Evolutionary conservation across 1,140 invertebrate species (phyloP).

Genomic region (Hypsibius dujardini): DNA sequence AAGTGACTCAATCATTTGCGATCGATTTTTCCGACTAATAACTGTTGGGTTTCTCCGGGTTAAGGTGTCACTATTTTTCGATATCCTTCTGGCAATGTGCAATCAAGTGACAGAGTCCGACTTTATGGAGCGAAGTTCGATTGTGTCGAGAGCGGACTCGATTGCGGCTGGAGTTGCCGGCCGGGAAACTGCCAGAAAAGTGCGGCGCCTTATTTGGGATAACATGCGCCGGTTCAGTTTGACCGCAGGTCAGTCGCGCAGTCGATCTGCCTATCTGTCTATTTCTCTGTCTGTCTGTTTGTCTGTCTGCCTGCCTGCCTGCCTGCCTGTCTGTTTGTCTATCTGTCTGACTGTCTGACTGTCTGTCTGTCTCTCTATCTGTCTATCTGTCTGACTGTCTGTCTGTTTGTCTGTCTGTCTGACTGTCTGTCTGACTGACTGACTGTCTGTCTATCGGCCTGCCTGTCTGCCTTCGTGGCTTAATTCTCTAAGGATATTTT

Average conservation of each 20-base stretch:
- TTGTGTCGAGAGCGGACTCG: not conserved
- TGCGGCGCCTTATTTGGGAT: conserved; percentile 2
- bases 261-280: no score
- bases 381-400: no score
- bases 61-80: conserved; percentile 38
- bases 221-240: not conserved
- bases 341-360: no score
- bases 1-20: not conserved
- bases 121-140: conserved; percentile 27
- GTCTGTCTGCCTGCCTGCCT: no score
- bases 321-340: no score
- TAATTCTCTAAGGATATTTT: no score
- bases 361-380: no score
- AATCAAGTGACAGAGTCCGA: conserved; percentile 30
- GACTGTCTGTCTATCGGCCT: no score
- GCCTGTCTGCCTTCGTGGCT: no score
- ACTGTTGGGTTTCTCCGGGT: conserved; percentile 22
- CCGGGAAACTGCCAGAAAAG: not conserved
- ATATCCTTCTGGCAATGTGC: conserved; percentile 36
- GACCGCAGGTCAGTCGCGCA: not conserved
- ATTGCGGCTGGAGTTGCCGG: not conserved
- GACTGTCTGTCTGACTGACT: no score
- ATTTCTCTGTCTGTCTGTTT: no score
- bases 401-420: no score
- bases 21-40: not conserved